phyloP scores from a whole-genome alignment of 2,888 invertebrate genomes.

The Plemyria rubiginata region DNA sequence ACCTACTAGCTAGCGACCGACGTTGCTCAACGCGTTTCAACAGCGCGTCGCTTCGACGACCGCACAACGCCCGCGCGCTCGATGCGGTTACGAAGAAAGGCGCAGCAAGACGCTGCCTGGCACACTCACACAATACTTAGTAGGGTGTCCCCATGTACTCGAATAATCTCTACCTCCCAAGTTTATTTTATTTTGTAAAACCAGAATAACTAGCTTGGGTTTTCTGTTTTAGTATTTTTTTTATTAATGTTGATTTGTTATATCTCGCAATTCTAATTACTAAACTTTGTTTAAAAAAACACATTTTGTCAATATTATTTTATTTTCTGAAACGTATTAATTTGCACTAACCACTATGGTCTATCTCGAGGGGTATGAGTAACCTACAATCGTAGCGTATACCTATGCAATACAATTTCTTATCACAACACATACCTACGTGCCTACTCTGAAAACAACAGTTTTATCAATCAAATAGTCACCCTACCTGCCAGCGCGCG shows the following conservation, averaged over 20 bases:
- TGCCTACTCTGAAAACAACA: no score
- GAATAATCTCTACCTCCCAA: not conserved
- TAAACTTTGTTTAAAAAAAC: no score
- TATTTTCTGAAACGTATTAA: not conserved
- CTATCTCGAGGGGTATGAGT: no score
- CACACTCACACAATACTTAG: not conserved
- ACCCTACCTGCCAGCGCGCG: conserved; percentile 51
- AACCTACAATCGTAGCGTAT: no score
- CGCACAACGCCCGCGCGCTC: not conserved
- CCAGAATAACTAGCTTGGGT: no score
- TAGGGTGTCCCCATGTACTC: not conserved
- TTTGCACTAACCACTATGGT: no score
- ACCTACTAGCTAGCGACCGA: not conserved
- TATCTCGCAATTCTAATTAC: no score
- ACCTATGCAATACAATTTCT: not conserved
- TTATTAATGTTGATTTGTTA: no score
- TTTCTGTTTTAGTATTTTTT: no score
- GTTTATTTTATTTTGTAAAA: no score
- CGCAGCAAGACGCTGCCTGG: conserved; percentile 32
- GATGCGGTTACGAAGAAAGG: not conserved
- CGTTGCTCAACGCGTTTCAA: conserved; percentile 11
- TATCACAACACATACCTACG: no score
- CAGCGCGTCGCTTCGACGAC: conserved; percentile 9
- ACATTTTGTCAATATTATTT: not conserved
- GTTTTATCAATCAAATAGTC: conserved; percentile 40